Conservation (phyloP, 2,113 vertebrate species). For the Cavia aperea region DNA sequence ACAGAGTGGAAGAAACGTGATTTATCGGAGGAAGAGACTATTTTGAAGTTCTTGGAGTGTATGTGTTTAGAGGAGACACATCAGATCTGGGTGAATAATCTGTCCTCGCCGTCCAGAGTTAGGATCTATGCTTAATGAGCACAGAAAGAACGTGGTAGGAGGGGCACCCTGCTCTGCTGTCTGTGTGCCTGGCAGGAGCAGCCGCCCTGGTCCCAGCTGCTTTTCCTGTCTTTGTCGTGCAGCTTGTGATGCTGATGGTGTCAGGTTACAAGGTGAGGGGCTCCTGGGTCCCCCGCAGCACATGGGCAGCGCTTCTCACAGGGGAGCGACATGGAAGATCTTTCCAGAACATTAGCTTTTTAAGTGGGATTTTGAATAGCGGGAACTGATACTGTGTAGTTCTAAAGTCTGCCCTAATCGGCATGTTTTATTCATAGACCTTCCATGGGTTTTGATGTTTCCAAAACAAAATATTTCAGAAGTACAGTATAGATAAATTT, state of each 20-base stretch:
- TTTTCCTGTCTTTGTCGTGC: background rate
- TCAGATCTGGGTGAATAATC: background rate
- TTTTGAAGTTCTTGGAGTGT: background rate
- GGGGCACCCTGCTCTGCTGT: background rate
- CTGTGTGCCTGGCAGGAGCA: background rate
- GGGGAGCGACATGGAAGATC: background rate
- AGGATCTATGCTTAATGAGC: background rate
- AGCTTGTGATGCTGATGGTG: accelerated
- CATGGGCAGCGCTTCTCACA: background rate
- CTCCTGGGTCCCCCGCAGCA: background rate
- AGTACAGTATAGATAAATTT: background rate
- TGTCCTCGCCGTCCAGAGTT: background rate
- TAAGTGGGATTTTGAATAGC: background rate
- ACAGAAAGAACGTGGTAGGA: background rate
- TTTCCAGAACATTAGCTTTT: slow-evolving; percentile 14
- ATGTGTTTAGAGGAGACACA: background rate
- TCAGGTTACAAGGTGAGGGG: background rate
- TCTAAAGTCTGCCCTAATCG: background rate
- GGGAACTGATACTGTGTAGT: background rate
- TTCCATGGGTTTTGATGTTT: background rate
- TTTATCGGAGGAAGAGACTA: background rate
- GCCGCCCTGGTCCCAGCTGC: accelerated
- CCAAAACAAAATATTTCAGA: slow-evolving; percentile 19
- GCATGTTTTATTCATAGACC: background rate
- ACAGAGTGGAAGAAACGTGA: background rate